phyloP scores from a whole-genome alignment of 1,140 invertebrate genomes.

The Papilio helenus region DNA sequence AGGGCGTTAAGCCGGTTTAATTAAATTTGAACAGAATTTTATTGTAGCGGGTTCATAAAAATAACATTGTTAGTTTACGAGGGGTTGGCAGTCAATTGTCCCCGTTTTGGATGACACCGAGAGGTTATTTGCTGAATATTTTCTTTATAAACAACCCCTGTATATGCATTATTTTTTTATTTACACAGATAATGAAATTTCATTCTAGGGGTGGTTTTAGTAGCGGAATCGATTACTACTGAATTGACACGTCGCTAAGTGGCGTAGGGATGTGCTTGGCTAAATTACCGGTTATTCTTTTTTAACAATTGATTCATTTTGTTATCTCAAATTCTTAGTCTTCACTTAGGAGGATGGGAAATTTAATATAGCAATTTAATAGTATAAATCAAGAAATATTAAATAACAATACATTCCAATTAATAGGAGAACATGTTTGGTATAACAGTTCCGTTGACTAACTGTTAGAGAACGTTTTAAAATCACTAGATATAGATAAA shows the following conservation, averaged over 20 bases:
- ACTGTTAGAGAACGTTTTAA: too few relatives aligned
- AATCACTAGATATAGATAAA: too few relatives aligned
- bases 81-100: constrained; percentile 56
- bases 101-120: constrained; percentile 46
- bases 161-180: constrained; percentile 60
- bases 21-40: constrained; percentile 66
- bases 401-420: too few relatives aligned
- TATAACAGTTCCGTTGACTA: too few relatives aligned
- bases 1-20: constrained; percentile 71
- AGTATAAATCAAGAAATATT: constrained; percentile 5
- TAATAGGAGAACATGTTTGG: too few relatives aligned
- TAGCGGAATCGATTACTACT: constrained; percentile 24
- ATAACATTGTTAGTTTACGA: constrained; percentile 68
- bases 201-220: constrained; percentile 44
- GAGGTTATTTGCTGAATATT: constrained; percentile 64
- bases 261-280: background rate
- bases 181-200: constrained; percentile 68
- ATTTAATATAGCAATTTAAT: background rate
- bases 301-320: background rate
- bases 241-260: constrained; percentile 26
- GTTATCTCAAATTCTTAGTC: background rate
- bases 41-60: constrained; percentile 70
- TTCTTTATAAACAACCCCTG: constrained; percentile 52
- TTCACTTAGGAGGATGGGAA: background rate
- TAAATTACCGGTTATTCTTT: background rate